Percentiles rank a stretch among this genome's conserved stretches.
Conservation (phyloP, 1,140 invertebrate genomes). For the Brachionus koreanus region DNA sequence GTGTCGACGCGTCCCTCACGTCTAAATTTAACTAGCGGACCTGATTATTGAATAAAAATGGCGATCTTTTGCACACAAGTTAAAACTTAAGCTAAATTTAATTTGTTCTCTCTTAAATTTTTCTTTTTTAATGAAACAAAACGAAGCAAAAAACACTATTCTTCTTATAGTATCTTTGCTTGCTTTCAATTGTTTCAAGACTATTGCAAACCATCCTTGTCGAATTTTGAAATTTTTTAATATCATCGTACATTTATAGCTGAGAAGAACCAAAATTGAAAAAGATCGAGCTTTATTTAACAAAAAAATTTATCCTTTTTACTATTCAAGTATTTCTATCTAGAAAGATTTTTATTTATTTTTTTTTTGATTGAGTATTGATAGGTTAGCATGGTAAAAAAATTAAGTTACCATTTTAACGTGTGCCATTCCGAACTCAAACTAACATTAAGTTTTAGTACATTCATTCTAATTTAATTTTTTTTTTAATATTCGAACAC, state of each 20-base stretch:
- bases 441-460: neutral
- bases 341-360: neutral
- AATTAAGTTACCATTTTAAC: neutral
- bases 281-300: slow-evolving; percentile 21
- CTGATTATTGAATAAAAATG: neutral
- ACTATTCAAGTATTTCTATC: neutral
- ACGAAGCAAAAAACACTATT: slow-evolving; percentile 5
- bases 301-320: neutral
- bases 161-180: slow-evolving; percentile 8
- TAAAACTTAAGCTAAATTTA: slow-evolving; percentile 33
- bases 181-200: slow-evolving; percentile 15
- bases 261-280: neutral
- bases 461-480: neutral
- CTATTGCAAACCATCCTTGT: slow-evolving; percentile 36
- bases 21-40: neutral
- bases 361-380: neutral
- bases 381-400: neutral
- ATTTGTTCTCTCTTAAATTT: neutral
- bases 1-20: neutral
- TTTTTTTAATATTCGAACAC: neutral
- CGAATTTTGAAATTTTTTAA: slow-evolving; percentile 33
- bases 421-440: neutral
- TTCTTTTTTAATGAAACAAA: slow-evolving; percentile 21
- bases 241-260: slow-evolving; percentile 30
- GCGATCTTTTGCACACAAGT: neutral